Evolutionary conservation across 2,797 vertebrate genomes (phyloP).

Genomic region (Pseudochirops cupreus): DNA sequence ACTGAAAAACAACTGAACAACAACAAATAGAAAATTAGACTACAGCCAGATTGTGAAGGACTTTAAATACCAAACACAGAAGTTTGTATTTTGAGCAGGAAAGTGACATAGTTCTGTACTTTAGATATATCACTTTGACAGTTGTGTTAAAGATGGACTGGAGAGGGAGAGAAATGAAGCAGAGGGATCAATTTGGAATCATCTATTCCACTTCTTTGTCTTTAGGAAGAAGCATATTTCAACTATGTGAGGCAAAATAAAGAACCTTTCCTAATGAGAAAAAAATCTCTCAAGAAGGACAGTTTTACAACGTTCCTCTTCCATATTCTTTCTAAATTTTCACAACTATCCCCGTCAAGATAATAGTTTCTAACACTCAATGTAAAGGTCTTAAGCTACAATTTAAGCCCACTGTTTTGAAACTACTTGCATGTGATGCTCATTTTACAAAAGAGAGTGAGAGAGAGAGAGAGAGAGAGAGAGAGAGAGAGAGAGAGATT

Average conservation of each 20-base stretch:
- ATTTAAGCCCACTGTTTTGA: conserved; percentile 14
- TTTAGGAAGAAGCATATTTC: neutral
- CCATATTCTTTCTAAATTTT: neutral
- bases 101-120: neutral
- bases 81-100: neutral
- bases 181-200: conserved; percentile 11
- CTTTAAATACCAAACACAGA: neutral
- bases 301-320: conserved; percentile 34
- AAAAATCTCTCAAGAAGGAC: conserved; percentile 33
- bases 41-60: neutral
- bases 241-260: neutral
- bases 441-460: neutral
- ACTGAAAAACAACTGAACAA: no score
- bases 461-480: no score
- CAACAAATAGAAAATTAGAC: no score
- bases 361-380: conserved; percentile 34
- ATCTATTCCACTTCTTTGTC: neutral
- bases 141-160: neutral
- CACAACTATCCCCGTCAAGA: conserved; percentile 19
- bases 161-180: neutral
- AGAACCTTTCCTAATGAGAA: conserved; percentile 4
- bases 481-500: neutral
- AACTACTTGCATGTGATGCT: conserved; percentile 7
- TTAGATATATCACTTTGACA: neutral
- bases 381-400: neutral